Evolutionary conservation across 2,888 invertebrate genomes (phyloP).

Genomic region (Aelia acuminata): DNA sequence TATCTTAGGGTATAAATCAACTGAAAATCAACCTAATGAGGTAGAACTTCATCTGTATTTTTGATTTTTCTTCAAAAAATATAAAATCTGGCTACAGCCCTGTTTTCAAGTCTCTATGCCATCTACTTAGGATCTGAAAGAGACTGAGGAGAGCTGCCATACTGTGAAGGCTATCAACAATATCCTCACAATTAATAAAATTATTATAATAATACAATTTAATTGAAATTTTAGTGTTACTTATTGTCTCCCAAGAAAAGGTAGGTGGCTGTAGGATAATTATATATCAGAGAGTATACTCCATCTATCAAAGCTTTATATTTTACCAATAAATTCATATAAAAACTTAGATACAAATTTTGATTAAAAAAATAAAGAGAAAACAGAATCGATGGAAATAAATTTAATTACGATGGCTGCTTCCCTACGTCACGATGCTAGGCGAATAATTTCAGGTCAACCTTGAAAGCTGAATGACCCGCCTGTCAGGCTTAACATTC

Average conservation of each 20-base stretch:
- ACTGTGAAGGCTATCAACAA: conserved; percentile 22
- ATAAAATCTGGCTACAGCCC: not conserved
- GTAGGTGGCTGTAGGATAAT: not conserved
- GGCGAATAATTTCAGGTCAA: not conserved
- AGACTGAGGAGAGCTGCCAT: conserved; percentile 12
- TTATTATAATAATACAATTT: not conserved
- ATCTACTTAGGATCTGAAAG: not conserved
- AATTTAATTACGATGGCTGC: not conserved
- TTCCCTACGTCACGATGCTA: not conserved
- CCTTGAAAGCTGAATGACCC: conserved; percentile 3
- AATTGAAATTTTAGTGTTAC: not conserved
- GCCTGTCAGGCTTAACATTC: not conserved
- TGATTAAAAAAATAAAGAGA: too few species aligned
- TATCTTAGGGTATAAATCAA: not conserved
- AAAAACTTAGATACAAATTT: too few species aligned
- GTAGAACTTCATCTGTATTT: not conserved
- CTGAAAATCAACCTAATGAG: not conserved
- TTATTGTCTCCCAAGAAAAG: not conserved
- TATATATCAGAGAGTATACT: not conserved
- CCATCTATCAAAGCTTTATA: not conserved
- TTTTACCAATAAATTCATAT: not conserved
- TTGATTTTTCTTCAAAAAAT: not conserved
- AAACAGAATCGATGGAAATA: not conserved
- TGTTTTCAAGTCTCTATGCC: not conserved
- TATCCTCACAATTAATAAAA: conserved; percentile 16